Percentiles rank a stretch among this genome's conserved stretches.
phyloP scores from a whole-genome alignment of 1,140 invertebrate species.

The Philopotamus ludificatus region DNA sequence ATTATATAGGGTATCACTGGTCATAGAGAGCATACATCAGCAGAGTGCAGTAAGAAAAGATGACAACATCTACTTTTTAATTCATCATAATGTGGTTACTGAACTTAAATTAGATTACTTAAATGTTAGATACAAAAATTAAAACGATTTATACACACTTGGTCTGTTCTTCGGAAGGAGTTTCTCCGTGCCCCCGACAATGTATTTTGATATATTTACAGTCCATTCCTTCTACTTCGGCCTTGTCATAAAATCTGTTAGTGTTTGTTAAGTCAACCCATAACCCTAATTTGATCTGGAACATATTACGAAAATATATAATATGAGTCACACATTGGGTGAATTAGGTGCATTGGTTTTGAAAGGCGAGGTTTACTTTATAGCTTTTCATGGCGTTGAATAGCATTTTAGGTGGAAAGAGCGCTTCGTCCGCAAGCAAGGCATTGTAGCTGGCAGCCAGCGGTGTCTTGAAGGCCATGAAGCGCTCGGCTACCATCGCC shows the following conservation, averaged over 20 bases:
- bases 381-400: constrained; percentile 69
- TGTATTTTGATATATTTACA: constrained; percentile 84
- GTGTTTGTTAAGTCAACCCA: constrained; percentile 98
- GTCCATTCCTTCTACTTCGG: constrained; percentile 69
- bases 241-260: constrained; percentile 83
- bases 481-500: constrained; percentile 73
- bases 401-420: constrained; percentile 84
- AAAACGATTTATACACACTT: constrained; percentile 42
- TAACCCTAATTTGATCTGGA: constrained; percentile 81
- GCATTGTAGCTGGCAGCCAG: constrained; percentile 74
- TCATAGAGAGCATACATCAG: no score
- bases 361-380: no score
- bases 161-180: constrained; percentile 75
- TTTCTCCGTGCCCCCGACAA: constrained; percentile 83
- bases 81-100: no score
- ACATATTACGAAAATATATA: constrained; percentile 35
- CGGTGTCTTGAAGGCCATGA: constrained; percentile 93
- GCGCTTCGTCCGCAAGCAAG: constrained; percentile 74
- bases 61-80: no score
- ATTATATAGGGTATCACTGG: no score
- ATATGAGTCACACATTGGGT: not conserved
- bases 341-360: not conserved
- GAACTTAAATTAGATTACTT: no score
- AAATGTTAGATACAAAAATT: no score
- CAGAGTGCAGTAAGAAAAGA: no score